Base-by-base conservation (phyloP, 2,888 invertebrate species). In the Allolobophora icterica region DNA sequence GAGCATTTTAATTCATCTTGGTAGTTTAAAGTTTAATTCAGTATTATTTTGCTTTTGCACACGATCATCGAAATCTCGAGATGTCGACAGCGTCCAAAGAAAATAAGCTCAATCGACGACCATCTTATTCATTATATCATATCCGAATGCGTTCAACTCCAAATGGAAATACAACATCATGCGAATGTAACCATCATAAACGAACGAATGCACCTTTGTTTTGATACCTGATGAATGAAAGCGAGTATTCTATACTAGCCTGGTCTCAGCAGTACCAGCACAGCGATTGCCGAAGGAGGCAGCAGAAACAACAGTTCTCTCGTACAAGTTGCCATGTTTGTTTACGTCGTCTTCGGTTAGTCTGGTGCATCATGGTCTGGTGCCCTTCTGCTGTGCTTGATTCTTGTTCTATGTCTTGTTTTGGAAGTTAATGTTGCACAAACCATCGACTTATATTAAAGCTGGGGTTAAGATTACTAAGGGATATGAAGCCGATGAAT, bases 291-390 rank as follows among this genome's bases (percentile, higher is more conserved):
- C 87, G 19, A 87, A 35, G 35, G 38, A 38, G 87, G 87, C 87
- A 87, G 35, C 38, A 87, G n/a, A 87, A 34, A 38, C 87, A 87
- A 21, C 38, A 87, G 35, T 35, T 87, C 87, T 35, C 87, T 87
- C 35, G 34, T 38, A 87, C 1, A 35, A 5, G 87, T 35, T 35
- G 87, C 34, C 87, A 87, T 87, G 71, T n/a, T 71, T 71, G 71
- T 71, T 71, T 71, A 71, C 71, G 71, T n/a, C 71, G 71, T n/a
- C 71, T 30, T 71, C n/a, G n/a, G 1, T 71, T 71, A 71, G 71
- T 71, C 71, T 71, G 71, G 71, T 71, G 71, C 71, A n/a, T n/a
- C n/a, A n/a, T n/a, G n/a, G n/a, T n/a, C n/a, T n/a, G 71, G 71
- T 71, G 71, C 71, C n/a, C 52, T 52, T 38, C 38, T 38, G 38